Base-by-base conservation (phyloP, 92 coral and sea anemone species). In the Ricordea florida region DNA sequence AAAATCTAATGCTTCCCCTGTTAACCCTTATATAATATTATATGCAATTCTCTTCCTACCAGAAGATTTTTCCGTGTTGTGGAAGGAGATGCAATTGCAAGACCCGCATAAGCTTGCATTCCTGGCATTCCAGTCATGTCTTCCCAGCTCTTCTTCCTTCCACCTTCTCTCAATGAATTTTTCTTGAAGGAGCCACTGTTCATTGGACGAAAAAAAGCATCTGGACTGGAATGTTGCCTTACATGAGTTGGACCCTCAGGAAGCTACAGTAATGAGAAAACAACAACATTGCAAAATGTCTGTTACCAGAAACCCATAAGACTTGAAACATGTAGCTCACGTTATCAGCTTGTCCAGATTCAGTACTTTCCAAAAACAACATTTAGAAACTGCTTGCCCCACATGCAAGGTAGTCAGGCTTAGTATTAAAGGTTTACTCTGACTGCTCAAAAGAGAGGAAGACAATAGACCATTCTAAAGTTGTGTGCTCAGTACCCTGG, bases 181-280 rank as follows among this genome's bases (percentile, higher is more conserved):
- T 79, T 87, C 29, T 80, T 84, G 27, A 70, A 73, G 11, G 63
- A 52, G 37, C 62, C 81, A 32, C 88, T 78, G 30, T 80, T 75
- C 18, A 65, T 40, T 56, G 97, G 88, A 43, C 79, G 86, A 69
- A 83, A 87, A 72, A 83, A 91, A 48, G 93, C 90, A 3, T 88
- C 97, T 34, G 97, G 97, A 51, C 93, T 87, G 76, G 97, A 91
- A 48, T 78, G 87, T 66, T 91, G 97, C 26, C 93, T 76, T 16
- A 62, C 72, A 40, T 81, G 87, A 59, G 44, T 3, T 69, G 88
- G 81, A 32, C 81, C 84, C 27, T 87, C 93, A 47, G 93, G 88
- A 38, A 63, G 59, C 97, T 91, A 80, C 42, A 43, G 67, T 14
- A 69, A 37, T 37, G n/a, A n/a, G n/a, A n/a, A n/a, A n/a, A n/a